These are phyloP conservation scores for Cryptotis parvus DNA, from an alignment of 2,113 vertebrate genomes.

Conservation along the genomic window DNA sequence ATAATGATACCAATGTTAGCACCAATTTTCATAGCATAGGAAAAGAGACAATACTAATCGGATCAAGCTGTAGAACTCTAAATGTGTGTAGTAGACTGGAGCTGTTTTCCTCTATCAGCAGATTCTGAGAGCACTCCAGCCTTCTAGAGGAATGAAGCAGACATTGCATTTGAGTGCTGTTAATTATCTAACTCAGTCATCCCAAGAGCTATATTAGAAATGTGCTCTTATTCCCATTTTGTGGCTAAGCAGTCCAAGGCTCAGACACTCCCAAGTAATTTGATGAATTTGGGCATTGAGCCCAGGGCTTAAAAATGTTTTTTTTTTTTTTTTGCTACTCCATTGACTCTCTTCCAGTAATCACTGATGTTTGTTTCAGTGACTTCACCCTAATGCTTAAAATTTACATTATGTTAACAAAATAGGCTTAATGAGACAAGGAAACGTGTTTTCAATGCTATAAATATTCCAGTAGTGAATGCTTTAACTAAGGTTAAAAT, in stretches of 20 bases:
- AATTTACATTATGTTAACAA: conserved; percentile 24
- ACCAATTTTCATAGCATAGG: background rate
- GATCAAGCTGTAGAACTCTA: background rate
- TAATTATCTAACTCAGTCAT: background rate
- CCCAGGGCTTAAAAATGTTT: background rate
- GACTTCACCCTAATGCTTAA: conserved; percentile 25
- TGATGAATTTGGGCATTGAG: background rate
- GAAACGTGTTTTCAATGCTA: background rate
- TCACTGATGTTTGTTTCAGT: conserved; percentile 24
- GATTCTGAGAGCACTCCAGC: background rate
- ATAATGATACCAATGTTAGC: background rate
- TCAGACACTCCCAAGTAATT: background rate
- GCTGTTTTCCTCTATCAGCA: background rate
- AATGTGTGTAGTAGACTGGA: background rate
- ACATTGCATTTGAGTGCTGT: background rate
- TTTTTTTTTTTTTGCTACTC: background rate
- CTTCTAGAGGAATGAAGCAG: background rate
- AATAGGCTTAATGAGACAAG: background rate
- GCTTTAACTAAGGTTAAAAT: conserved; percentile 38
- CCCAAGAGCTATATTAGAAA: background rate
- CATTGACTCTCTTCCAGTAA: background rate
- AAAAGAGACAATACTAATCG: background rate
- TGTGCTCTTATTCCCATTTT: conserved; percentile 9
- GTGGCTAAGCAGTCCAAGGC: background rate
- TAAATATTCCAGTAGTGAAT: conserved; percentile 12